Base-by-base conservation (phyloP, 2,113 vertebrate species). In the Pantherophis guttatus region DNA sequence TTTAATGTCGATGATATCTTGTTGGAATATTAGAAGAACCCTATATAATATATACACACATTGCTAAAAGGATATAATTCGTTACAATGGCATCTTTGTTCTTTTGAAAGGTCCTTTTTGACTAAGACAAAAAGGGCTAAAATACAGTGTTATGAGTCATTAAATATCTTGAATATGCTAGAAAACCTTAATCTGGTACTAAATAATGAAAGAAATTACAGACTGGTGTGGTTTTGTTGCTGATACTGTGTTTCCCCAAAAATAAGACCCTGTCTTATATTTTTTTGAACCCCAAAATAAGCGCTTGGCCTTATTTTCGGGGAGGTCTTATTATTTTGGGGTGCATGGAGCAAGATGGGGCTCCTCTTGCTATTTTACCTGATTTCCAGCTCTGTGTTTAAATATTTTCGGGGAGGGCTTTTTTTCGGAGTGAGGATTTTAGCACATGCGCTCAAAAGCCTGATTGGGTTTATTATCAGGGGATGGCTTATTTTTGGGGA, bases 181-280 rank as follows among this genome's bases (percentile, higher is more conserved):
- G 90, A 90, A 0, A 1, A 13, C 6, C 0, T 1, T 33, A 15
- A 90, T 23, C 26, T 50, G n/a, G 6, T 21, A 0, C 53, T 24
- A 1, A 5, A 87, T 88, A 62, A 53, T 11, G 62, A 24, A 2
- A 8, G 3, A 26, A 2, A 48, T 87, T 89, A 7, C 1, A 23
- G 90, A 54, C 54, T 62, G 52, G 3, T 1, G 33, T 26, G 9
- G 50, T 0, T 3, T 29, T 90, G 86, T 4, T 88, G 87, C 1
- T 48, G 53, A 0, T 26, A 48, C 44, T 1, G 4, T 48, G 44
- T 48, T 48, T 48, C 44, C 44, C 44, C 4, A 0, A 48, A 48
- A 48, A 48, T 48, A 48, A 48, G 44, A 48, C 44, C 44, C 4
- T 48, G 44, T 48, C 44, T 48, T 48, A 4, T 5, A 48, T 48